phyloP scores from a whole-genome alignment of 2,888 invertebrate genomes.

The Lapara coniferarum region DNA sequence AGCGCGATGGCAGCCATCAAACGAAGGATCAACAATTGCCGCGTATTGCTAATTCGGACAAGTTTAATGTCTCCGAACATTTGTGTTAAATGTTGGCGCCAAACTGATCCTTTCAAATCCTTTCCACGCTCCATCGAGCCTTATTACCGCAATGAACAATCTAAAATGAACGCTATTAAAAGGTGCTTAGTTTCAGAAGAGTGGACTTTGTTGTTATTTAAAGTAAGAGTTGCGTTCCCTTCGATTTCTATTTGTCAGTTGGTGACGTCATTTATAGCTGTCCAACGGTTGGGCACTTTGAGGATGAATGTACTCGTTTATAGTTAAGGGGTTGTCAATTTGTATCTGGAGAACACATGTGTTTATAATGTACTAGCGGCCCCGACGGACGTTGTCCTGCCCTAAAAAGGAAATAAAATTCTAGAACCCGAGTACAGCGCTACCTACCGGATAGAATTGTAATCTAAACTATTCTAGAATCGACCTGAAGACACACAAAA shows the following conservation, averaged over 20 bases:
- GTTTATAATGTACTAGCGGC: too few relatives aligned
- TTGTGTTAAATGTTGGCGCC: conserved; percentile 40
- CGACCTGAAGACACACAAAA: too few relatives aligned
- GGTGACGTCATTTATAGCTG: neutral
- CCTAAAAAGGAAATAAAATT: too few relatives aligned
- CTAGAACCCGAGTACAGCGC: too few relatives aligned
- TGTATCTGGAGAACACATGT: too few relatives aligned
- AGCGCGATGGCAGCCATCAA: neutral
- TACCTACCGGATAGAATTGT: too few relatives aligned
- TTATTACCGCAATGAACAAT: conserved; percentile 24
- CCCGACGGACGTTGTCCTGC: too few relatives aligned
- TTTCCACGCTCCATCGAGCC: conserved; percentile 43
- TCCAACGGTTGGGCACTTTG: neutral
- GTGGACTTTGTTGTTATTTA: neutral
- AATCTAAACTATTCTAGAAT: too few relatives aligned
- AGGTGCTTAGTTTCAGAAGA: conserved; percentile 10
- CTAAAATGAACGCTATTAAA: conserved; percentile 33
- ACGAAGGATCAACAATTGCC: neutral
- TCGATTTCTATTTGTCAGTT: neutral
- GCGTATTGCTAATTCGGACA: neutral
- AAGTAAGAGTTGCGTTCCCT: neutral
- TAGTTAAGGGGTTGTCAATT: too few relatives aligned
- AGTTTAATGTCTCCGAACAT: conserved; percentile 45
- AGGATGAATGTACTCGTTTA: neutral
- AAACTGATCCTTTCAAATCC: conserved; percentile 39